Evolutionary conservation across 2,888 invertebrate genomes (phyloP).

Genomic region (Erynnis tages): DNA sequence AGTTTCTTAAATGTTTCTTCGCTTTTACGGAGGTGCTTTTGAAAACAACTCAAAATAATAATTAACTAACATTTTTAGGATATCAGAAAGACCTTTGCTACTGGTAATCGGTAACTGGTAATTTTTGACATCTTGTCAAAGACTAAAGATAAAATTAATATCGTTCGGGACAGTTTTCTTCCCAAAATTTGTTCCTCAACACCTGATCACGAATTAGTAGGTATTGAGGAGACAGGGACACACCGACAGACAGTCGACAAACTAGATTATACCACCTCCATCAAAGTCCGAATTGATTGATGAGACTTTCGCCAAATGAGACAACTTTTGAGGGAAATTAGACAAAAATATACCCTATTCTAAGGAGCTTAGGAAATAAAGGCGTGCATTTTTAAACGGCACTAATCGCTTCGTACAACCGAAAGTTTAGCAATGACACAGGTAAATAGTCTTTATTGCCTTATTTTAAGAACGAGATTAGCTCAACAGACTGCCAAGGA

Average conservation of each 20-base stretch:
- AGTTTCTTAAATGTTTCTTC: too few relatives aligned
- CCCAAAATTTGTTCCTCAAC: slow-evolving; percentile 29
- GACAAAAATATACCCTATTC: slow-evolving; percentile 35
- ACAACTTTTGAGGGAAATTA: slow-evolving; percentile 23
- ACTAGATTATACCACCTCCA: slow-evolving; percentile 69
- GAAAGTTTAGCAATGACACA: not conserved
- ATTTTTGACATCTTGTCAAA: too few relatives aligned
- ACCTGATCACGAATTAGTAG: slow-evolving; percentile 60
- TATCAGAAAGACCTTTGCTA: too few relatives aligned
- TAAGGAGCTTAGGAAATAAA: not conserved
- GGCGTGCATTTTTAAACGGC: slow-evolving; percentile 31
- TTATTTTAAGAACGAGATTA: not conserved
- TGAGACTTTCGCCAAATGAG: slow-evolving; percentile 58
- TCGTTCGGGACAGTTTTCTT: not conserved
- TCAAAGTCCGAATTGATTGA: slow-evolving; percentile 69
- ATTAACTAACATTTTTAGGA: too few relatives aligned
- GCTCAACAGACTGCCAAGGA: too few relatives aligned
- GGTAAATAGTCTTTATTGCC: not conserved
- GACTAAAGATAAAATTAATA: slow-evolving; percentile 20
- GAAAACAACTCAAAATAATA: too few relatives aligned
- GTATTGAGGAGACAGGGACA: slow-evolving; percentile 47
- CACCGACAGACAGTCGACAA: slow-evolving; percentile 59
- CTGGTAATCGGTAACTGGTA: too few relatives aligned
- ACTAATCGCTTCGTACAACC: slow-evolving; percentile 7
- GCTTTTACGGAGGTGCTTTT: too few relatives aligned